Percentiles rank a stretch among this genome's conserved stretches.
Conservation (phyloP, 2,797 vertebrate species). For the Melanotaenia trifasciata region DNA sequence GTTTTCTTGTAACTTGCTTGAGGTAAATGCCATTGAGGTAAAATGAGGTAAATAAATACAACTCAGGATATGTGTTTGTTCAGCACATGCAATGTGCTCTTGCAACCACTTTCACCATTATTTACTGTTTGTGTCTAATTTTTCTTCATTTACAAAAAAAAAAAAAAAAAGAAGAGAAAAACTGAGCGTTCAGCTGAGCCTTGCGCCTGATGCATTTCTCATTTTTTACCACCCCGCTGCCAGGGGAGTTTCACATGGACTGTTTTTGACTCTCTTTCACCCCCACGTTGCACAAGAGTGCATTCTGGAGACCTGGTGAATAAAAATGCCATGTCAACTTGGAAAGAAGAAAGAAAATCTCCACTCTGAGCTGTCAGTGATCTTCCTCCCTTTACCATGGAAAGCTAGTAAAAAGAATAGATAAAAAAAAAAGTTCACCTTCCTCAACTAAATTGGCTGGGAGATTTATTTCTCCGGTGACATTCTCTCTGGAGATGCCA, state of each 20-base stretch:
- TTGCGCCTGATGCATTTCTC: constrained; percentile 37
- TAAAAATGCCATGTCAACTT: constrained; percentile 82
- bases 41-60: constrained; percentile 21
- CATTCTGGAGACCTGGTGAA: constrained; percentile 74
- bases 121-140: constrained; percentile 61
- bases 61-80: constrained; percentile 47
- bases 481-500: constrained; percentile 82
- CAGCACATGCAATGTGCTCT: constrained; percentile 48
- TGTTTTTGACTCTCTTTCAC: constrained; percentile 72
- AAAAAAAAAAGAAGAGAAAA: constrained; percentile 12
- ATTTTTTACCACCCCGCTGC: constrained; percentile 47
- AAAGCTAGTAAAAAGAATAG: constrained; percentile 61
- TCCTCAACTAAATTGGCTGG: constrained; percentile 82
- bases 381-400: constrained; percentile 65
- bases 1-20: constrained; percentile 6
- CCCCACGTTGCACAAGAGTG: constrained; percentile 70
- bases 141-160: constrained; percentile 10
- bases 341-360: constrained; percentile 73
- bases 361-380: constrained; percentile 75
- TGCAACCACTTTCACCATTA: constrained; percentile 39
- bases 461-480: constrained; percentile 82
- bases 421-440: constrained; percentile 71
- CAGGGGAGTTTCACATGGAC: constrained; percentile 67
- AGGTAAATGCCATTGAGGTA: constrained; percentile 45
- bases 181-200: constrained; percentile 35